These are phyloP conservation scores for Scarus forsteni DNA, from an alignment of 2,797 vertebrate genomes.

Conservation along the genomic window DNA sequence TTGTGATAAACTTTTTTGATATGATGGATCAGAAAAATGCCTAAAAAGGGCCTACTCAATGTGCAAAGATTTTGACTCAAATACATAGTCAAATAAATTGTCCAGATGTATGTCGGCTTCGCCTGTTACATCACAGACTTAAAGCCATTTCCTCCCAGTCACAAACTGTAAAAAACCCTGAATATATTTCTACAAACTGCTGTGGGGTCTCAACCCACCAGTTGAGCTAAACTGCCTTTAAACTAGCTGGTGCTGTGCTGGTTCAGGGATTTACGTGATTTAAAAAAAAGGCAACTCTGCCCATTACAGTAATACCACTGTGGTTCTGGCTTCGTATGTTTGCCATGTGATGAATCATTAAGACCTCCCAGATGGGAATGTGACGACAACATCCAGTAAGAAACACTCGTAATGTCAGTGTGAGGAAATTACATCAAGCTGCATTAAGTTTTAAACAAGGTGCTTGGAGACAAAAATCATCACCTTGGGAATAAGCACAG, in stretches of 20 bases:
- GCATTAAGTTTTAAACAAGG: conserved; percentile 30
- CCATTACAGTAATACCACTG: neutral
- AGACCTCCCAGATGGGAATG: conserved; percentile 52
- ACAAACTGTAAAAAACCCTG: too few species aligned
- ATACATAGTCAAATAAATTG: too few species aligned
- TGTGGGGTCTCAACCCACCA: neutral
- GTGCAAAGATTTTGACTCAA: too few species aligned
- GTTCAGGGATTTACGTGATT: neutral
- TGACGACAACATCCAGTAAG: conserved; percentile 43
- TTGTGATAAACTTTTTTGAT: too few species aligned
- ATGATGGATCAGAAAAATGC: too few species aligned
- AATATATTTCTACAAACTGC: too few species aligned
- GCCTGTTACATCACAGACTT: too few species aligned
- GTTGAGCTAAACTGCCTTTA: neutral
- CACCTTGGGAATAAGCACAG: neutral
- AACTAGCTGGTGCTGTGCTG: neutral
- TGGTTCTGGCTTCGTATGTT: conserved; percentile 5
- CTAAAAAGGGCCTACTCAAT: too few species aligned
- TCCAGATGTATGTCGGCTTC: too few species aligned
- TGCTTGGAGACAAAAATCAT: conserved; percentile 19
- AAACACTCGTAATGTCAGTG: conserved; percentile 27
- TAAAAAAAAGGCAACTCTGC: neutral
- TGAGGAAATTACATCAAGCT: conserved; percentile 44
- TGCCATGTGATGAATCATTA: conserved; percentile 36
- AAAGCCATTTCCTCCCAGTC: too few species aligned